Conservation (phyloP, 2,888 invertebrate species). For the Eupithecia exiguata region DNA sequence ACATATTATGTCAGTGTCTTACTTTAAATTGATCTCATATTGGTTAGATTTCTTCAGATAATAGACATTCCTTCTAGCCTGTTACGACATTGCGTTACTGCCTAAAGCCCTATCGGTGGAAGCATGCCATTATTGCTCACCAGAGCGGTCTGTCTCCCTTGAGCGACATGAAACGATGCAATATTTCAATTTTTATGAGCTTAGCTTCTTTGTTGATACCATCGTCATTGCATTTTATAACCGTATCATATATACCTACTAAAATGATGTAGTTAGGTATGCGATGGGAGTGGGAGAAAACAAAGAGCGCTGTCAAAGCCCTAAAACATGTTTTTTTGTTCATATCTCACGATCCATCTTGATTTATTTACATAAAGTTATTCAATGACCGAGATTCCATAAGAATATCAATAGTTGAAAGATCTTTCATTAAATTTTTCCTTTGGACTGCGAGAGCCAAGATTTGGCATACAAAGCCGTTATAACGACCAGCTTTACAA, state of each 20-base stretch:
- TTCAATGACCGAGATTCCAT: slow-evolving; percentile 63
- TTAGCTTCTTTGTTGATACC: slow-evolving; percentile 25
- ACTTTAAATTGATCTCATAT: not conserved
- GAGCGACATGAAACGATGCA: slow-evolving; percentile 19
- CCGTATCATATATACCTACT: slow-evolving; percentile 16
- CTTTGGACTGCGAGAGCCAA: not conserved
- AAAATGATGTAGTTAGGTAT: not conserved
- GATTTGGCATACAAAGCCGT: slow-evolving; percentile 2
- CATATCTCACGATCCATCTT: slow-evolving; percentile 58
- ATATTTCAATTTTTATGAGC: slow-evolving; percentile 33
- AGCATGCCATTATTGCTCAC: slow-evolving; percentile 15
- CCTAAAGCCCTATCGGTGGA: not conserved
- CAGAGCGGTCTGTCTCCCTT: slow-evolving; percentile 11
- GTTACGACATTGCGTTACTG: not conserved
- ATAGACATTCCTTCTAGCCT: not conserved
- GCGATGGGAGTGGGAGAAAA: not conserved
- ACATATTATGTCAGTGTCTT: no score
- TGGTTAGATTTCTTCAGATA: not conserved
- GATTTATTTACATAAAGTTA: slow-evolving; percentile 51
- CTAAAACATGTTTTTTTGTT: slow-evolving; percentile 49
- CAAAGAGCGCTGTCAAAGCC: slow-evolving; percentile 15
- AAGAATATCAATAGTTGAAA: slow-evolving; percentile 62
- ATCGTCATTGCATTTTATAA: slow-evolving; percentile 51
- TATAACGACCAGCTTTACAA: slow-evolving; percentile 9
- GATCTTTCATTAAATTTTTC: not conserved